Evolutionary conservation across 1,140 invertebrate genomes (phyloP), one percentile per base, ranked within the genome.

Genomic region (Drosophila malerkotliana): DNA sequence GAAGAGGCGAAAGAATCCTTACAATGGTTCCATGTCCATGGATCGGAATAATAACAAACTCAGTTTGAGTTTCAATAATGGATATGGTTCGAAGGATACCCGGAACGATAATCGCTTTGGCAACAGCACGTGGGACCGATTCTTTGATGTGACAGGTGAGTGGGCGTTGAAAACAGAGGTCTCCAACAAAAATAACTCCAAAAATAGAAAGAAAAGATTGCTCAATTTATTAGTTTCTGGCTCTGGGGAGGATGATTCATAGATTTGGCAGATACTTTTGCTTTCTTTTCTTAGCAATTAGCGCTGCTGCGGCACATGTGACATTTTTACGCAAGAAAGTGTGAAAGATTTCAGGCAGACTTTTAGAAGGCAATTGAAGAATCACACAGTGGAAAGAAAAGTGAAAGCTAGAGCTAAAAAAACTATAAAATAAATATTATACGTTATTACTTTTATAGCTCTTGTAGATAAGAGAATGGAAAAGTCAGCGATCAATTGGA

Each of bases 291-390:
- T 69, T 62, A 67, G 85, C 79, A 89, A 89, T 89, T 88, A 88
- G 83, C 83, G 72, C 62, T 63, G 72, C 62, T 52, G 79, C 72
- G 53, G 63, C 83, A 61, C 83, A 77, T 79, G 76, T 88, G 79
- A 88, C 84, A 88, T 75, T 88, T 89, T 71, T 79, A 88, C 72
- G 83, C 83, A 87, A 62, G 79, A 87, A 87, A 77, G 83, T 88
- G 83, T 88, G 84, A 89, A 87, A 71, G 72, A 83, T 88, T 60
- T 69, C 32, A 18, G 58, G 53, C 37, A 84, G 77, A 76, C 69
- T 88, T 49, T 59, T 64, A 45, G 41, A 69, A 28, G 26, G 26
- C 26, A 28, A 6, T 28, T 28, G 6, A 6, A 63, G 32, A 21
- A n/a, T 18, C 14, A 44, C 3, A 84, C 81, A 85, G 79, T 85